A percentile compares a stretch with the other conserved stretches of the same genome.
These are phyloP conservation scores for Platypus cylindrus DNA, from an alignment of 2,888 invertebrate genomes.

Conservation along the genomic window DNA sequence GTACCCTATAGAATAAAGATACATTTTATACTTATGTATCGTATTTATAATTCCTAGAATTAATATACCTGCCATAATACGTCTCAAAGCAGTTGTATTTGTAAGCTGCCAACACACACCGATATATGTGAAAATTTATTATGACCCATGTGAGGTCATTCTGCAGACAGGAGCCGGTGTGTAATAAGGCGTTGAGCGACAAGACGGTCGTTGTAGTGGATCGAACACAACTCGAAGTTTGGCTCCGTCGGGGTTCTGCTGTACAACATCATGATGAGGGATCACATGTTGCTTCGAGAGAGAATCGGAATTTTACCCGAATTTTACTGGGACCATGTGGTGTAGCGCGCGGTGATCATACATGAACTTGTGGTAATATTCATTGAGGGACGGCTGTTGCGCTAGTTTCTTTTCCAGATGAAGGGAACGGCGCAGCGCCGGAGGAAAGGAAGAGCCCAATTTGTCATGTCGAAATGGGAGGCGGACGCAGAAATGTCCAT, in stretches of 20 bases:
- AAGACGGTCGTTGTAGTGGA: neutral
- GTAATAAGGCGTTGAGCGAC: constrained; percentile 3
- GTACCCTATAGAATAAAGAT: constrained; percentile 26
- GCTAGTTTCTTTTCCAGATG: constrained; percentile 8
- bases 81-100: constrained; percentile 5
- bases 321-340: constrained; percentile 4
- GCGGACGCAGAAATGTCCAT: constrained; percentile 8
- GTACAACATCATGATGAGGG: constrained; percentile 5
- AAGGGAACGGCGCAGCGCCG: constrained; percentile 6
- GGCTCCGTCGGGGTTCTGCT: constrained; percentile 1
- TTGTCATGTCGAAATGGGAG: constrained; percentile 8
- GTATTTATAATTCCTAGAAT: no score
- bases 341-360: constrained; percentile 4
- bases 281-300: neutral
- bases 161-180: constrained; percentile 2
- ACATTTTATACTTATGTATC: no score
- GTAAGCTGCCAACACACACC: constrained; percentile 4
- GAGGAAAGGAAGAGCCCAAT: neutral
- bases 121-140: constrained; percentile 3
- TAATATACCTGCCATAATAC: constrained; percentile 7
- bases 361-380: constrained; percentile 6
- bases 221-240: constrained; percentile 2
- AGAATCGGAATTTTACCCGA: no score
- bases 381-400: constrained; percentile 3
- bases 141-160: neutral